phyloP scores from a whole-genome alignment of 2,888 invertebrate species.

The Orthosia cruda region DNA sequence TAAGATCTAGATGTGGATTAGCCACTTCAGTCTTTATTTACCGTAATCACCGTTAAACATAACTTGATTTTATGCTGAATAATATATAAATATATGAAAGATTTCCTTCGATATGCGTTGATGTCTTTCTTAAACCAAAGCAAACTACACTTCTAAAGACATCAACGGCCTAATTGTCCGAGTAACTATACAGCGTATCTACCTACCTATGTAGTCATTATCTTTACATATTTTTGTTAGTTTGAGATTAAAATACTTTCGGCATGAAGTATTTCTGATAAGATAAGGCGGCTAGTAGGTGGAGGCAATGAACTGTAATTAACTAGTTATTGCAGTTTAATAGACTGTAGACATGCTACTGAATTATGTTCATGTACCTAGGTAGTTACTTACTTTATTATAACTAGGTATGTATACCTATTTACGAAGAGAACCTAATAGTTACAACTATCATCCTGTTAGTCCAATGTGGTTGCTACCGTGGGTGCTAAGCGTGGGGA shows the following conservation, averaged over 20 bases:
- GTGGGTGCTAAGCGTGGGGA: too few species aligned
- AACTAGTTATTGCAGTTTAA: conserved; percentile 27
- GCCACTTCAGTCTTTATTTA: not conserved
- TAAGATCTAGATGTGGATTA: not conserved
- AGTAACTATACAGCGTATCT: not conserved
- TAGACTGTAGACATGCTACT: not conserved
- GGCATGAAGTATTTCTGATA: conserved; percentile 40
- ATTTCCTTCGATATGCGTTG: conserved; percentile 75
- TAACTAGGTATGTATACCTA: too few species aligned
- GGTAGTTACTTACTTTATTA: not conserved
- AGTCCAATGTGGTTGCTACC: too few species aligned
- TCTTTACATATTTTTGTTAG: conserved; percentile 35
- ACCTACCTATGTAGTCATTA: conserved; percentile 8
- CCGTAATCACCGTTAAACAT: not conserved
- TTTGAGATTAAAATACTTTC: conserved; percentile 38
- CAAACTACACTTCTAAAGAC: conserved; percentile 79
- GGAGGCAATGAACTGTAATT: conserved; percentile 17
- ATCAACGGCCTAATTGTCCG: conserved; percentile 76
- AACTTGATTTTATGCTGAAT: not conserved
- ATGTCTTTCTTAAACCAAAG: conserved; percentile 81
- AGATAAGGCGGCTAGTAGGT: conserved; percentile 30
- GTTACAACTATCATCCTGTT: too few species aligned
- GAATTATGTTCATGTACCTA: not conserved
- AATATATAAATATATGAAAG: conserved; percentile 1
- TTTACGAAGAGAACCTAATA: too few species aligned